Percentiles rank a stretch among this genome's conserved stretches.
phyloP scores from a whole-genome alignment of 2,797 vertebrate genomes.

The Sebastes ruberrimus region DNA sequence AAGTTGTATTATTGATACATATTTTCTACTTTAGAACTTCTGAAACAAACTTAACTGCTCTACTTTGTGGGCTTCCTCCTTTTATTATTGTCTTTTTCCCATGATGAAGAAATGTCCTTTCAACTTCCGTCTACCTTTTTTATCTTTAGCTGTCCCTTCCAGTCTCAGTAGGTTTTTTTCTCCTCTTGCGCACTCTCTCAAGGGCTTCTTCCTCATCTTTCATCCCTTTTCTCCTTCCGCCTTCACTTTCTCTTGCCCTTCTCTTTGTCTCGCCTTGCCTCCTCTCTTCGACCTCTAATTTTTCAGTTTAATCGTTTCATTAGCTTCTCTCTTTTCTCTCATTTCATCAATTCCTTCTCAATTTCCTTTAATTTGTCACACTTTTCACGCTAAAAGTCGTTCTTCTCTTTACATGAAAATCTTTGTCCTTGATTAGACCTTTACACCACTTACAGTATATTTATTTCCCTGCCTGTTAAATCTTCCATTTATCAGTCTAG shows the following conservation, averaged over 20 bases:
- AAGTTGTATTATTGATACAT: not conserved
- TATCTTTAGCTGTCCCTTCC: conserved; percentile 1
- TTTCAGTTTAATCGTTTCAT: conserved; percentile 21
- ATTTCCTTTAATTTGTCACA: conserved; percentile 29
- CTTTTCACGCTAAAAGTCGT: conserved; percentile 17
- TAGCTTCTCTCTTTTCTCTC: conserved; percentile 8
- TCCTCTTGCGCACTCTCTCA: not conserved
- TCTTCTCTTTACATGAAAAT: not conserved
- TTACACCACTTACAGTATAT: not conserved
- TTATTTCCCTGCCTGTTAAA: not conserved
- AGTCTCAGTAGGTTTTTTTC: not conserved
- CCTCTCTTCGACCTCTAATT: not conserved
- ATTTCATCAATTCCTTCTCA: conserved; percentile 8
- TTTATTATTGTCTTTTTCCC: not conserved
- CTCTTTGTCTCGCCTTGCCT: not conserved
- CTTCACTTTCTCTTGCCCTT: not conserved
- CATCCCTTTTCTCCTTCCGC: not conserved
- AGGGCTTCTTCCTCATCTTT: not conserved
- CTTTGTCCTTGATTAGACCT: conserved; percentile 1
- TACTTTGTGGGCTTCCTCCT: not conserved
- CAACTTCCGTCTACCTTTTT: not conserved
- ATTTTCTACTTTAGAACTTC: not conserved
- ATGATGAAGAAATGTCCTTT: not conserved
- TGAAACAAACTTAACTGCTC: not conserved
- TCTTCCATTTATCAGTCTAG: not conserved